Evolutionary conservation across 1,140 invertebrate species (phyloP).

Genomic region (Elymnias hypermnestra): DNA sequence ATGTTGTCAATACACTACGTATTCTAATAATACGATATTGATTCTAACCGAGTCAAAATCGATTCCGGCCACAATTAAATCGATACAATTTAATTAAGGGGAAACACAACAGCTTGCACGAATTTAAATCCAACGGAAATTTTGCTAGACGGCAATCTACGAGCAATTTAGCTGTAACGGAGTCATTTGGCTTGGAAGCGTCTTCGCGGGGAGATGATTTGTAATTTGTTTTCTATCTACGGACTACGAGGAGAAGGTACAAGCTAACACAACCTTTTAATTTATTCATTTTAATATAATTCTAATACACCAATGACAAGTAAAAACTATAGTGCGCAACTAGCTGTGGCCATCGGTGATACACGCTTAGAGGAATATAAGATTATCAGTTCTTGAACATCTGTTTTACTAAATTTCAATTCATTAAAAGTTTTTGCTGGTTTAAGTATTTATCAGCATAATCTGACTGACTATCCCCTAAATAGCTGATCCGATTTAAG

Average conservation of each 20-base stretch:
- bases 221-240: constrained; percentile 69
- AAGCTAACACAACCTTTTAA: constrained; percentile 17
- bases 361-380: no score
- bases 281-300: no score
- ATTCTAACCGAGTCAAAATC: constrained; percentile 36
- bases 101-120: constrained; percentile 44
- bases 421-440: no score
- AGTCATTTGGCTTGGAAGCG: constrained; percentile 56
- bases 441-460: no score
- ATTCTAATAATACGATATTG: constrained; percentile 29
- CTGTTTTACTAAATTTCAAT: no score
- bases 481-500: no score
- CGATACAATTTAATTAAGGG: constrained; percentile 57
- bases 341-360: no score
- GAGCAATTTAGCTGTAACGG: constrained; percentile 69
- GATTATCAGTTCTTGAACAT: no score
- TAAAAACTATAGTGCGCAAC: no score
- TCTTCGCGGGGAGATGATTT: constrained; percentile 67
- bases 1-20: no score
- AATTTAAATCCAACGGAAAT: constrained; percentile 66
- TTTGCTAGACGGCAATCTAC: constrained; percentile 54
- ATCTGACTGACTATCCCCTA: no score
- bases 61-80: constrained; percentile 41
- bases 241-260: constrained; percentile 10
- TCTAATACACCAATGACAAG: no score